Conservation (phyloP, 2,888 invertebrate genomes). For the Pseudococcus viburni region DNA sequence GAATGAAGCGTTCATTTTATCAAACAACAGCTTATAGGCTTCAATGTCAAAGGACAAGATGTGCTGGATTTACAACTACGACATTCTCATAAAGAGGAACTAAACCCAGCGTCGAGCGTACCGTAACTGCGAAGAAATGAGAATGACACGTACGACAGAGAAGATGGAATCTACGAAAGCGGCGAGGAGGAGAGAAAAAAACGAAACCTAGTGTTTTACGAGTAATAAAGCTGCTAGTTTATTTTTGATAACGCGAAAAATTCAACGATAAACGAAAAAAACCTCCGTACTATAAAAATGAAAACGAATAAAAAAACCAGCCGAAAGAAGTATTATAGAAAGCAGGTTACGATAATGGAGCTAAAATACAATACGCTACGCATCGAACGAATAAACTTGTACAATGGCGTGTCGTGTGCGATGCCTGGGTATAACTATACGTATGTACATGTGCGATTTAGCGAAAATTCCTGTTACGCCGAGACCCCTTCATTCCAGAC, state of each 20-base stretch:
- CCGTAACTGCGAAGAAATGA: neutral
- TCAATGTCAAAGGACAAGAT: neutral
- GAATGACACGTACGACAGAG: neutral
- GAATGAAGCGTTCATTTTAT: no score
- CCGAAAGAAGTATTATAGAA: neutral
- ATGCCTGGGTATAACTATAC: no score
- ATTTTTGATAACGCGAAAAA: slow-evolving; percentile 46
- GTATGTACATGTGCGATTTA: neutral
- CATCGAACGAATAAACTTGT: neutral
- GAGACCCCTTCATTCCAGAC: neutral
- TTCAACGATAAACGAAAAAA: slow-evolving; percentile 34
- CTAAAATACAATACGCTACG: slow-evolving; percentile 15
- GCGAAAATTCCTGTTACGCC: neutral
- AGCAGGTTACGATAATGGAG: slow-evolving; percentile 48
- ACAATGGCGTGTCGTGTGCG: neutral
- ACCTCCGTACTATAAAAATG: neutral
- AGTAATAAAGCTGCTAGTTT: slow-evolving; percentile 41
- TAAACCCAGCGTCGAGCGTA: neutral
- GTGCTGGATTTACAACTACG: neutral
- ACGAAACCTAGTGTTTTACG: neutral
- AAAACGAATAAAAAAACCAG: neutral
- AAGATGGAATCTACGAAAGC: no score
- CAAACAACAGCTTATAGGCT: neutral
- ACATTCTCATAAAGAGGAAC: neutral
- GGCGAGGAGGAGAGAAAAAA: neutral